phyloP scores from a whole-genome alignment of 2,113 vertebrate genomes.

The Numida meleagris region DNA sequence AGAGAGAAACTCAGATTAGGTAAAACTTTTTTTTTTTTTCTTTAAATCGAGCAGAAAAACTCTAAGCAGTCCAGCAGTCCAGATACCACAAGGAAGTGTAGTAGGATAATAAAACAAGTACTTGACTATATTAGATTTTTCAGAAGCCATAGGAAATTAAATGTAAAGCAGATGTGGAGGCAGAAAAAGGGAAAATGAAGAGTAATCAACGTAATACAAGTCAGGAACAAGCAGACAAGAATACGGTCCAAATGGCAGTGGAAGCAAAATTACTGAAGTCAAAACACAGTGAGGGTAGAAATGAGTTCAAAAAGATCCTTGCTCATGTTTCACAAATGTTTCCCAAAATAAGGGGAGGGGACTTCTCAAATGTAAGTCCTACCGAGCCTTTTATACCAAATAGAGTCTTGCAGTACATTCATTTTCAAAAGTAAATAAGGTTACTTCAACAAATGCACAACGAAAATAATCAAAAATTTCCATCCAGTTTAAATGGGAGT shows the following conservation, averaged over 20 bases:
- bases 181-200: not conserved
- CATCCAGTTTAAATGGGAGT: not conserved
- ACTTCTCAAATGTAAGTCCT: not conserved
- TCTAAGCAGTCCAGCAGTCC: not conserved
- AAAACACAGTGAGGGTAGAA: not conserved
- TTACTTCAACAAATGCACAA: not conserved
- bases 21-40: not conserved
- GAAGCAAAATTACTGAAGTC: not conserved
- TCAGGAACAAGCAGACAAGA: not conserved
- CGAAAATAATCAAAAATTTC: not conserved
- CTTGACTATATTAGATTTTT: not conserved
- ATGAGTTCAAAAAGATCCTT: not conserved
- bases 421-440: not conserved
- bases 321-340: not conserved
- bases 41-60: not conserved
- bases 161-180: not conserved
- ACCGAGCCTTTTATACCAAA: not conserved
- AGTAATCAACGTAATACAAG: rapidly evolving
- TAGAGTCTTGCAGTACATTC: not conserved
- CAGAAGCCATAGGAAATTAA: not conserved
- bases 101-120: not conserved
- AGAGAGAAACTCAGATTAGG: not conserved
- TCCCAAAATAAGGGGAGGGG: rapidly evolving
- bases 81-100: not conserved
- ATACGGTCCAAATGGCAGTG: rapidly evolving